A percentile compares a stretch with the other conserved stretches of the same genome.
Conservation (phyloP, 1,140 invertebrate species). For the Physella acuta region DNA sequence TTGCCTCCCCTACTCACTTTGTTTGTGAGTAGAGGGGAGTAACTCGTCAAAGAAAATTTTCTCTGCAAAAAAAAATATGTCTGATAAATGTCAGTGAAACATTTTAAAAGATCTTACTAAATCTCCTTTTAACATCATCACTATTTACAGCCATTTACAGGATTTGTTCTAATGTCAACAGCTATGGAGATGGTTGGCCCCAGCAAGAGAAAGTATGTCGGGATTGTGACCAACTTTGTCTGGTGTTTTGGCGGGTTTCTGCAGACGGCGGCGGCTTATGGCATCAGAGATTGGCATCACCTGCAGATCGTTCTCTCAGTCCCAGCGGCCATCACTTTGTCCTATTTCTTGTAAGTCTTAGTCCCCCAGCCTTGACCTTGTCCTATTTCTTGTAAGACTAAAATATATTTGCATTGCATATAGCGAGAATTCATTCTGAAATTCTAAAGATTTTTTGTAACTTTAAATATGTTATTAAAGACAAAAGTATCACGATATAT, state of each 20-base stretch:
- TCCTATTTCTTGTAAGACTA: not conserved
- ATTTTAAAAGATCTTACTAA: no score
- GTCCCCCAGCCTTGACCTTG: not conserved
- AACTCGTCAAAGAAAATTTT: no score
- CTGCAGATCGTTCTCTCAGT: conserved; percentile 76
- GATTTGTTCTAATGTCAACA: no score
- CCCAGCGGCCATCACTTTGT: conserved; percentile 26
- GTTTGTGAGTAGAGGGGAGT: no score
- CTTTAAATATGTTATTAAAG: not conserved
- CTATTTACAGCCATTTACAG: no score
- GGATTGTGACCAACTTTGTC: conserved; percentile 71
- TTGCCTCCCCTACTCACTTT: no score
- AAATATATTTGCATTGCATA: no score
- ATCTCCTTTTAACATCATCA: no score
- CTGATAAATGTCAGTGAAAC: no score
- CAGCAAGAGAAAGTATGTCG: conserved; percentile 68
- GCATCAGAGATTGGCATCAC: conserved; percentile 70
- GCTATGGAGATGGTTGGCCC: conserved; percentile 52
- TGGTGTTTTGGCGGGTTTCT: conserved; percentile 68
- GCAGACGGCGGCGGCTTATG: conserved; percentile 67
- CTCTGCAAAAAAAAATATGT: no score
- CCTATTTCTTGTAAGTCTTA: conserved; percentile 11
- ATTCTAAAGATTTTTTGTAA: not conserved
- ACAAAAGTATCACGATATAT: not conserved
- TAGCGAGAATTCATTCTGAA: no score